phyloP scores from a whole-genome alignment of 2,113 vertebrate species.

The Pheucticus melanocephalus region DNA sequence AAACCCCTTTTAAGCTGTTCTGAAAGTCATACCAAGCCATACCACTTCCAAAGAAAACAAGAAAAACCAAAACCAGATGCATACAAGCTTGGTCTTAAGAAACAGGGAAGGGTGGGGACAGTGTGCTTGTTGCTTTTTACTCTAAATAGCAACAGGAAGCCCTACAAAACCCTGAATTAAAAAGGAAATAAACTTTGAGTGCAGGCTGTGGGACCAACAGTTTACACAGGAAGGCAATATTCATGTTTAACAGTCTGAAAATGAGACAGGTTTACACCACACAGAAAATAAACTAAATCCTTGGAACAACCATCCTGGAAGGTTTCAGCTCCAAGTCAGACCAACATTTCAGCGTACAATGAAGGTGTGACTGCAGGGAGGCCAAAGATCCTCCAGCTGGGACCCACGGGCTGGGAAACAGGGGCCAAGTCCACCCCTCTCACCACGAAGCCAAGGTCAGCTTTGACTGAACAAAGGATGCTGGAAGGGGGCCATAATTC shows the following conservation, averaged over 20 bases:
- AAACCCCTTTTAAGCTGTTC: not conserved
- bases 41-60: not conserved
- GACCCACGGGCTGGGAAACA: not conserved
- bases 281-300: slow-evolving; percentile 2
- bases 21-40: not conserved
- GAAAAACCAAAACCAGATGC: not conserved
- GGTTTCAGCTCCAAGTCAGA: not conserved
- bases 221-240: not conserved
- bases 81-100: not conserved
- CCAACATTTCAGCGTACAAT: not conserved
- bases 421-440: not conserved
- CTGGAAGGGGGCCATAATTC: slow-evolving; percentile 33
- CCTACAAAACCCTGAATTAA: not conserved
- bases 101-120: not conserved
- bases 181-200: not conserved
- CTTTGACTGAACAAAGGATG: not conserved
- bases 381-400: not conserved
- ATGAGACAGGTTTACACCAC: not conserved
- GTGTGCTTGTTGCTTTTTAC: not conserved
- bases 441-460: not conserved
- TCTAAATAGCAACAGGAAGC: not conserved
- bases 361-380: not conserved
- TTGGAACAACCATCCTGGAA: not conserved
- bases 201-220: not conserved
- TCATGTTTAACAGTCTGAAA: not conserved